Evolutionary conservation across 2,797 vertebrate species (phyloP), one percentile per base, ranked within the genome.

Genomic region (Streptopelia turtur): DNA sequence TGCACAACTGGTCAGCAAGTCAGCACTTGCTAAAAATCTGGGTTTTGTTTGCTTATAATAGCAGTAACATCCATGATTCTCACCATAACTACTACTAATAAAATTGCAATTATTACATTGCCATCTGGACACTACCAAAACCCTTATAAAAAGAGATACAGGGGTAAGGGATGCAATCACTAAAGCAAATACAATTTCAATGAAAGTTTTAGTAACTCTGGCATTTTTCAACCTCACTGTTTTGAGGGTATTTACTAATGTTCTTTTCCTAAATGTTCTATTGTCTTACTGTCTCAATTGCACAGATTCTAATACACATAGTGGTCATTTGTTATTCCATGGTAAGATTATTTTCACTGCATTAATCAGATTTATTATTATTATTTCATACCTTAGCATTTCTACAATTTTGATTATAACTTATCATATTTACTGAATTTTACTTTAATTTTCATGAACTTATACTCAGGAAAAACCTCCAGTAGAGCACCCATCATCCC

Each of bases 191-290:
- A 5, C 24, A 59, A 14, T 21, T 77, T 33, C 72, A 31, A 23
- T 28, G 4, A n/a, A 78, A 52, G 3, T 59, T 89, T 43, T 52
- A 55, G 11, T 61, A 50, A 59, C 1, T 3, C 3, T 55, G 18
- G 3, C 43, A 69, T 72, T 75, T 69, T 91, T 65, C 35, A 5
- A 22, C 8, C 9, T 81, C 2, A 2, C 2, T 68, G 2, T 75
- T 84, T 82, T 53, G 23, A 45, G 14, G 4, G 4, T 69, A 5
- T 1, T 65, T 41, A n/a, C 20, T 5, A 50, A 6, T 1, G 0
- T 80, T 35, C 13, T 72, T 83, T 83, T 45, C 43, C 25, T 30
- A 65, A 61, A 72, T 47, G 3, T 6, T 65, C 10, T 66, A 4
- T 50, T 79, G 24, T 24, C 9, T 82, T 37, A 37, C 27, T 63